A percentile compares a stretch with the other conserved stretches of the same genome.
These are phyloP conservation scores for Lutjanus erythropterus DNA, from an alignment of 2,113 vertebrate species.

Conservation along the genomic window DNA sequence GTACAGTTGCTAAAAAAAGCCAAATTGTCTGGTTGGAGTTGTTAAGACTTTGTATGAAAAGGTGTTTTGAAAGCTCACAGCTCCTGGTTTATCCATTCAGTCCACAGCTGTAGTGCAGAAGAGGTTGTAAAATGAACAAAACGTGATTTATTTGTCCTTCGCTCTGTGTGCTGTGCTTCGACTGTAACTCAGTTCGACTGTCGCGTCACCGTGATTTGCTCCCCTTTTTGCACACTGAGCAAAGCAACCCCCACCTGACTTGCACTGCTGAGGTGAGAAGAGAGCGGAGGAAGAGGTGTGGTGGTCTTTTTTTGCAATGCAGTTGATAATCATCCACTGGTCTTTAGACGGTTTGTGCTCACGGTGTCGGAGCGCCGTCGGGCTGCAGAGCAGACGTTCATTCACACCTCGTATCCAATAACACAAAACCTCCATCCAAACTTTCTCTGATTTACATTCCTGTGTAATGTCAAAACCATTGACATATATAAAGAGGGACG, in stretches of 20 bases:
- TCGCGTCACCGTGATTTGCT: constrained; percentile 65
- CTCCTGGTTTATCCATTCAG: background rate
- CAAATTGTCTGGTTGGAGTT: background rate
- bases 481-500: too few relatives aligned
- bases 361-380: too few relatives aligned
- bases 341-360: constrained; percentile 6
- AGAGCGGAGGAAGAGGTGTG: constrained; percentile 31
- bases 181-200: constrained; percentile 31
- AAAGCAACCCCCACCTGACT: constrained; percentile 39
- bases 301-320: constrained; percentile 73
- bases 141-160: background rate
- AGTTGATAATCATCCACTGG: constrained; percentile 82
- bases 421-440: constrained; percentile 22
- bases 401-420: background rate
- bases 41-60: too few relatives aligned
- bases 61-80: background rate
- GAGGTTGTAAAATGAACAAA: background rate
- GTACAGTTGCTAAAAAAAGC: constrained; percentile 15
- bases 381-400: constrained; percentile 1
- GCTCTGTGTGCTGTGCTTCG: constrained; percentile 25
- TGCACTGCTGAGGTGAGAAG: constrained; percentile 53
- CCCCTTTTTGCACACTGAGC: constrained; percentile 75
- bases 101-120: background rate
- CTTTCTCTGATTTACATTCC: constrained; percentile 1
- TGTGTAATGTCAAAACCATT: constrained; percentile 46